Percentiles rank a stretch among this genome's conserved stretches.
phyloP scores from a whole-genome alignment of 2,113 vertebrate genomes.

The Passer domesticus region DNA sequence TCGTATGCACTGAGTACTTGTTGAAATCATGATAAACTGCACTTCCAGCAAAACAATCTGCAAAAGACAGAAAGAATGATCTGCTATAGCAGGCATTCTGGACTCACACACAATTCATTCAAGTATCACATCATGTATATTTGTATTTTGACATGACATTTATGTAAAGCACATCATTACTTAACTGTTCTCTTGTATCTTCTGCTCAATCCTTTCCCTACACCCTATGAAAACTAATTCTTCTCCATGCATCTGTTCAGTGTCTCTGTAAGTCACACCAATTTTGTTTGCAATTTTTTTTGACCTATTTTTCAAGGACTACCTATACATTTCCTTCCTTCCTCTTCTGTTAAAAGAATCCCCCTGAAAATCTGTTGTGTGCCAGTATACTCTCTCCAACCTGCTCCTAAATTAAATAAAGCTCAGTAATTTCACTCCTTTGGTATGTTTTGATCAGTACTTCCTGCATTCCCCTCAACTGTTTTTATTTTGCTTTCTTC shows the following conservation, averaged over 20 bases:
- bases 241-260: neutral
- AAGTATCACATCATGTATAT: neutral
- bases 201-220: neutral
- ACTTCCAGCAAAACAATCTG: neutral
- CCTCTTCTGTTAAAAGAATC: neutral
- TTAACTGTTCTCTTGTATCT: neutral
- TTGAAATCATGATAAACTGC: neutral
- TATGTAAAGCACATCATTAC: neutral
- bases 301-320: neutral
- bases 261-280: neutral
- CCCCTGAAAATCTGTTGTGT: neutral
- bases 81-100: neutral
- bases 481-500: neutral
- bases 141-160: neutral
- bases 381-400: neutral
- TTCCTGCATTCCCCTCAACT: neutral
- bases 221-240: neutral
- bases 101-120: neutral
- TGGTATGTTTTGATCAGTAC: neutral
- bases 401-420: neutral
- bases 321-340: neutral
- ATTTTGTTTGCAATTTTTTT: neutral
- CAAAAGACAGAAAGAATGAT: neutral
- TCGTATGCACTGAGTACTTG: neutral
- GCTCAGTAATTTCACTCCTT: neutral